Base-by-base conservation (phyloP, 2,113 vertebrate species). In the Hyperopisus bebe region DNA sequence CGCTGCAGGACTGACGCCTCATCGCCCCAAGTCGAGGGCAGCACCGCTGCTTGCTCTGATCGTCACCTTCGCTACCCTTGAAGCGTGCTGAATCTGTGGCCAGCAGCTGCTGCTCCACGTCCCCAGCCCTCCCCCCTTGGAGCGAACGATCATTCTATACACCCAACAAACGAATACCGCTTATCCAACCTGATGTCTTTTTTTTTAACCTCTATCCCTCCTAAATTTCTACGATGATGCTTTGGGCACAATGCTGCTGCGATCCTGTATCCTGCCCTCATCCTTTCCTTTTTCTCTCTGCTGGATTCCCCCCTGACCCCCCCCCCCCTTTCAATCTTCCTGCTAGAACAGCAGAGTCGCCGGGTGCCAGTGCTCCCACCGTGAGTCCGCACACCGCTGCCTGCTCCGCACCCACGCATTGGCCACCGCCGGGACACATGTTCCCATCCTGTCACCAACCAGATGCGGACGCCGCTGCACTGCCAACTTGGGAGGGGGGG, bases 381-480 rank as follows among this genome's bases (percentile, higher is more conserved):
- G 53, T 24, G 80, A 91, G 42, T 24, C 92, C 85, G 84, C 86
- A 91, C 27, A 21, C 91, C 35, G 90, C 91, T 88, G 44, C 89
- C 90, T 89, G 86, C 62, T 90, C 92, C 70, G 89, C 50, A 91
- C 92, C 47, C 93, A 88, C 86, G 91, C 62, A 94, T 94, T 95
- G 95, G 94, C 89, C 86, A 90, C 88, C 55, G 89, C 90, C n/a
- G 10, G 89, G 94, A 93, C 94, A 95, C 95, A 93, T 95, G 94
- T 87, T 91, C 91, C 89, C 24, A 85, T 31, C 89, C 92, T 93
- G 92, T 94, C 93, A 90, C 92, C 93, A 92, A 93, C 93, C 93
- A 92, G 91, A 94, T 88, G 80, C 91, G 92, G 86, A 90, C 70
- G 85, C 90, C 90, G 66, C 87, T 90, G 89, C 89, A 89, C 90